Conservation (phyloP, 2,113 vertebrate genomes). For the Prietella phreatophila region DNA sequence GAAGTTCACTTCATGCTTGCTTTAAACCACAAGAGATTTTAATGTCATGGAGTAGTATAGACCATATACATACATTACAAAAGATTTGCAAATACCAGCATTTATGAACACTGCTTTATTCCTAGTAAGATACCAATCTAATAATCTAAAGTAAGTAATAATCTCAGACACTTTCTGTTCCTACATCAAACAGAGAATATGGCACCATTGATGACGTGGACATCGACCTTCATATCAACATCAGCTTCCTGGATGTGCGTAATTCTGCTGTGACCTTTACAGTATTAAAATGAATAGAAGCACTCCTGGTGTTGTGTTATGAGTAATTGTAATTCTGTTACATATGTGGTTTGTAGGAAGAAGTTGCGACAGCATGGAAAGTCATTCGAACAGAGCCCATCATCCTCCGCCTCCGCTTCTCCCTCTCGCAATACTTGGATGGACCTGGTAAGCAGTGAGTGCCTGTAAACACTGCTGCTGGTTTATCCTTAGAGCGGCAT, state of each 20-base stretch:
- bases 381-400: conserved; percentile 96
- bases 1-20: no score
- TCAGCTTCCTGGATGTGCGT: conserved; percentile 96
- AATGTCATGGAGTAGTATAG: neutral
- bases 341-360: conserved; percentile 79
- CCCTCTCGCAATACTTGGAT: conserved; percentile 98
- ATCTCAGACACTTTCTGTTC: neutral
- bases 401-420: conserved; percentile 92
- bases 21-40: neutral
- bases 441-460: conserved; percentile 86
- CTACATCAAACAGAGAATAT: conserved; percentile 82
- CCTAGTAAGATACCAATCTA: neutral
- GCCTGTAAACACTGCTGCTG: conserved; percentile 7
- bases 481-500: neutral
- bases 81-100: neutral
- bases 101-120: neutral
- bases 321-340: conserved; percentile 41
- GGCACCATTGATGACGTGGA: conserved; percentile 98
- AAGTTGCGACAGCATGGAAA: conserved; percentile 98
- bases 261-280: neutral
- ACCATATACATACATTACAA: neutral
- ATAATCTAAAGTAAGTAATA: neutral
- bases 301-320: neutral
- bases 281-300: neutral
- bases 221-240: conserved; percentile 96